Conservation (phyloP, 2,888 invertebrate species). For the Cheilosia vulpina region DNA sequence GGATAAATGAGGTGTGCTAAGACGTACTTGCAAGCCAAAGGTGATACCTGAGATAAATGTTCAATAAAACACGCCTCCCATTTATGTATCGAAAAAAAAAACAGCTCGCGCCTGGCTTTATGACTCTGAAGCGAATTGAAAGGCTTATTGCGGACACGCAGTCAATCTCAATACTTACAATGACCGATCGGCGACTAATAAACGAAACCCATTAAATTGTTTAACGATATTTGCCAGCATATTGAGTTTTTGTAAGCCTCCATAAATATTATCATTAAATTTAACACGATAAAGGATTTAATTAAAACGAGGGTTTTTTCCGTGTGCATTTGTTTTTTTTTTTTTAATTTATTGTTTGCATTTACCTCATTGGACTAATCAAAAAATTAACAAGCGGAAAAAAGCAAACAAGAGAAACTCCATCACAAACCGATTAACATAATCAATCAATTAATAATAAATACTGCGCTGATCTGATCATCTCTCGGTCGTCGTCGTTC, state of each 20-base stretch:
- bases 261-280: slow-evolving; percentile 8
- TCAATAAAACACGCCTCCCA: too few relatives aligned
- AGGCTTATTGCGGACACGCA: too few relatives aligned
- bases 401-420: slow-evolving; percentile 38
- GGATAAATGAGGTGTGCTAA: too few relatives aligned
- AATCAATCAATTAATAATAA: slow-evolving; percentile 75
- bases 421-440: slow-evolving; percentile 74
- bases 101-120: too few relatives aligned
- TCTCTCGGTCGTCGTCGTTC: slow-evolving; percentile 21
- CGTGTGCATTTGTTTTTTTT: not conserved
- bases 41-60: too few relatives aligned
- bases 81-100: too few relatives aligned
- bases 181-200: too few relatives aligned
- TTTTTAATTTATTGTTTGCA: slow-evolving; percentile 22
- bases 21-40: too few relatives aligned
- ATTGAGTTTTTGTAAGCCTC: not conserved
- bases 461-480: slow-evolving; percentile 72
- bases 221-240: not conserved
- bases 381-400: slow-evolving; percentile 46
- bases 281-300: slow-evolving; percentile 1
- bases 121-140: too few relatives aligned
- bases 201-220: too few relatives aligned
- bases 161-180: too few relatives aligned
- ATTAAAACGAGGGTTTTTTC: not conserved
- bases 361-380: slow-evolving; percentile 61